Evolutionary conservation across 2,797 vertebrate species (phyloP), one percentile per base, ranked within the genome.

Genomic region (Lacerta viridis): DNA sequence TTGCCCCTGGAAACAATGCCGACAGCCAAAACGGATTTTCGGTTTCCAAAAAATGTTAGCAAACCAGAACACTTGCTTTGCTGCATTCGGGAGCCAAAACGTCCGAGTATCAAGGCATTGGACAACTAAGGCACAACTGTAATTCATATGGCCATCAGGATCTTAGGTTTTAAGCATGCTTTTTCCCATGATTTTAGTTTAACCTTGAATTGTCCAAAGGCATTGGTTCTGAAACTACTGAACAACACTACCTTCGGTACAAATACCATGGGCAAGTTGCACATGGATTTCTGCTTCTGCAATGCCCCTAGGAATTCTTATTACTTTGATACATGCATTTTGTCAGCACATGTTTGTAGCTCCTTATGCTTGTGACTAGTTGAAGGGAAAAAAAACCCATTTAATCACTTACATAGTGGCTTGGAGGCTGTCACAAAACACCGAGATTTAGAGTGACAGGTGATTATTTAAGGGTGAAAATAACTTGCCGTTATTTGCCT

Each of bases 381-480:
- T 87, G 68, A 90, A 90, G 50, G 13, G 13, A 13, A 3, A 15
- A 15, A 13, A 15, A 55, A 90, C 68, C 84, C 75, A 84, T 66
- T 72, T 87, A 68, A 75, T 29, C n/a, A 18, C 9, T 90, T 39
- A 66, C 46, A 61, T 2, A 29, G 5, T 1, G 18, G 89, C 11
- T 18, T 0, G 18, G 50, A 82, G 2, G 18, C 0, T 13, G 29
- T 83, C 85, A 87, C 18, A 71, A 36, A 87, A 50, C 29, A 84
- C 4, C 3, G 36, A 39, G 10, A 82, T 87, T 93, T 89, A 93
- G 89, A 81, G 69, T 55, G 87, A 59, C 0, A 91, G 13, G 46
- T 87, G 89, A 79, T 92, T 88, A 85, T 6, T 9, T n/a, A 83
- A 72, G 33, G 55, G 20, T 90, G 69, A 88, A 86, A 23, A 92